A percentile compares a stretch with the other conserved stretches of the same genome.
phyloP scores from a whole-genome alignment of 2,113 vertebrate species.

The Chaetops frenatus region DNA sequence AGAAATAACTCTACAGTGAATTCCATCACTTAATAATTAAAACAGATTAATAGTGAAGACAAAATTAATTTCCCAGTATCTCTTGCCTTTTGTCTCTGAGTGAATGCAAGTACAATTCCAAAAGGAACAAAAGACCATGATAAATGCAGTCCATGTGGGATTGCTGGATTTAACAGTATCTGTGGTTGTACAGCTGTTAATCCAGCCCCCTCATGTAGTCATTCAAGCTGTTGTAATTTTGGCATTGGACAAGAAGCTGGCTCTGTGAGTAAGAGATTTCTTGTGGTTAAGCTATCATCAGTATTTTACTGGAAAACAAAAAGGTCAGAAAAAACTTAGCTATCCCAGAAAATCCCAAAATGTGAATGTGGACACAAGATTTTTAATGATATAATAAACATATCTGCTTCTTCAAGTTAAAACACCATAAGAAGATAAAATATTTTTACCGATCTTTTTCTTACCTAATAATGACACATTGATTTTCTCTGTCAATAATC shows the following conservation, averaged over 20 bases:
- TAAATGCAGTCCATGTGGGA: not conserved
- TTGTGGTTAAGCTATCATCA: not conserved
- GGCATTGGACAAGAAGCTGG: not conserved
- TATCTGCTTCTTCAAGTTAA: not conserved
- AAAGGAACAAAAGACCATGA: not conserved
- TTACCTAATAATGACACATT: slow-evolving; percentile 99
- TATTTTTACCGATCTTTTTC: not conserved
- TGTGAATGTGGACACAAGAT: not conserved
- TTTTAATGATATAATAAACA: not conserved
- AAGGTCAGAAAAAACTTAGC: not conserved
- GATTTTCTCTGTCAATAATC: slow-evolving; percentile 97
- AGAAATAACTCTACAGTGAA: not conserved
- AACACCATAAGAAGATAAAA: not conserved
- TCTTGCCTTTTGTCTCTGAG: not conserved
- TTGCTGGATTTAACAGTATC: not conserved
- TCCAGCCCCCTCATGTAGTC: not conserved
- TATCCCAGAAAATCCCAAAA: not conserved
- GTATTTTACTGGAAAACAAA: not conserved
- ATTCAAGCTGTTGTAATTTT: not conserved
- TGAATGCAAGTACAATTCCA: not conserved
- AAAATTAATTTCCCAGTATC: not conserved
- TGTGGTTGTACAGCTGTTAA: not conserved
- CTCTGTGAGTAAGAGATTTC: not conserved
- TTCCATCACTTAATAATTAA: not conserved
- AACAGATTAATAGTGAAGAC: not conserved